Evolutionary conservation across 1,140 invertebrate genomes (phyloP), one percentile per base, ranked within the genome.

Genomic region (Venustaconcha ellipsiformis): DNA sequence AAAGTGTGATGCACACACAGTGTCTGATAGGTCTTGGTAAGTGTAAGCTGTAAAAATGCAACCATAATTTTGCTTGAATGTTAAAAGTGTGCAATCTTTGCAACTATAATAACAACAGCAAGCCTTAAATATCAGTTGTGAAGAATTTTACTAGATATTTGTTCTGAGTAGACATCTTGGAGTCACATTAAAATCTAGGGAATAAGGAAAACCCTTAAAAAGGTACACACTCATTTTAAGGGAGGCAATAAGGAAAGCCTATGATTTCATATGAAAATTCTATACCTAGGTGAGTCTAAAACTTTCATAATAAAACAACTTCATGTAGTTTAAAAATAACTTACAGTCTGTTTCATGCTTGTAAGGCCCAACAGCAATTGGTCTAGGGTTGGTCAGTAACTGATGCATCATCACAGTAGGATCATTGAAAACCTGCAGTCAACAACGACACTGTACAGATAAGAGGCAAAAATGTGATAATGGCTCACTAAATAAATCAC

Each of bases 391-490:
- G 70, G 93, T 94, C 2, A 99, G 89, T 37, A 97, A 91, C 87
- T 96, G 95, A 83, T 97, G 95, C 96, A 99, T 98, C 67, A 95
- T 92, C 66, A 94, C 93, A 6, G 96, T 97, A 14, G 97, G 97
- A 87, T 99, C 98, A 81, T 93, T 96, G 88, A 99, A 99, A 1
- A 99, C 87, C 90, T 92, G 78, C 37, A 87, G 87, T 60, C 83
- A 81, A 69, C 70, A 26, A 64, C 4, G 14, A 68, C 48, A 26
- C 14, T 37, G 55, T 57, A 64, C 17, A 37, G 26, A 20, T 20
- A 57, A 15, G 17, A 23, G 3, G 23, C 57, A 60, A 2, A 59
- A 18, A 6, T 26, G 17, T 5, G 8, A 66, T 66, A 18, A 60
- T 30, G 18, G 6, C 30, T 17, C 6, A 30, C n/a, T 17, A 66